Evolutionary conservation across 1,140 invertebrate species (phyloP), one percentile per base, ranked within the genome.

Genomic region (Scylla paramamosain): DNA sequence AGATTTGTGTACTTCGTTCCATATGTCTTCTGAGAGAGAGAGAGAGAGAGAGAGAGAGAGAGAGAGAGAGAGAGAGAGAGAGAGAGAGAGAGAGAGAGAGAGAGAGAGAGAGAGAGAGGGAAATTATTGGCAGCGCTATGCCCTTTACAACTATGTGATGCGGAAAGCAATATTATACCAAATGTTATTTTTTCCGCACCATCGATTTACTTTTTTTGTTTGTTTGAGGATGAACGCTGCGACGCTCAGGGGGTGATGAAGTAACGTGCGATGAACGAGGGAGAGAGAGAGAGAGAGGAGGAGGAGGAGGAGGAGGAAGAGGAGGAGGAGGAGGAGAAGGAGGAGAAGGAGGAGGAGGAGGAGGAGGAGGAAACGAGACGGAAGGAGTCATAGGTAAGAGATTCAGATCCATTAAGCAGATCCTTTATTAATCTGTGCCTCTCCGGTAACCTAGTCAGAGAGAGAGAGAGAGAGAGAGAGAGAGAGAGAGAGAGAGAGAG

Each of bases 371-470:
- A 77, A 77, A 77, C 20, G 67, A 77, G 25, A n/a, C 6, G 67
- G 25, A n/a, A 77, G 25, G 67, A n/a, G 67, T 77, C 67, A n/a
- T 77, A 77, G 0, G 20, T n/a, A 87, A n/a, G n/a, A 87, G 86
- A 29, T 87, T 87, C 86, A 87, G 31, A 31, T 87, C 86, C 86
- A 87, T 87, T 87, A 87, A 84, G 83, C 83, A 84, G n/a, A 84
- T 84, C 25, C 83, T n/a, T 1, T 84, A 84, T 84, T 84, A 84
- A 84, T 84, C 83, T 84, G 83, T 0, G 83, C 52, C 10, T 59
- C 52, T 59, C 52, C 52, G 52, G 12, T 59, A 59, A 20, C 1
- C 39, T 39, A 39, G 39, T 39, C 16, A 67, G 59, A 67, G 59
- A 67, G 59, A 67, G 59, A 67, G 20, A 25, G 20, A 67, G 20